phyloP scores from a whole-genome alignment of 92 coral and sea anemone species.

The Umimayanthus kanabou region DNA sequence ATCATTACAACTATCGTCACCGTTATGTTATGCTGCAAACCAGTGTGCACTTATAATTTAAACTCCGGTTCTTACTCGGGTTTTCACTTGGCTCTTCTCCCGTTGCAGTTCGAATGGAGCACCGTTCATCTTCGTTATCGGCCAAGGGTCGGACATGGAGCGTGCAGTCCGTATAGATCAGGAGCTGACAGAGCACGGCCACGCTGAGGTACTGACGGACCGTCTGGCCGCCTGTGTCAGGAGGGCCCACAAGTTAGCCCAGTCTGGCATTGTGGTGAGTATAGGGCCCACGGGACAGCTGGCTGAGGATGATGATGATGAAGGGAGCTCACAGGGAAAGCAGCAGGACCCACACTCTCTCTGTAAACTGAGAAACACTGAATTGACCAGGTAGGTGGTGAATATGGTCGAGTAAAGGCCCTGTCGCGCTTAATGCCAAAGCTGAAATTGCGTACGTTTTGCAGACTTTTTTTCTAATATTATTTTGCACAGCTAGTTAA shows the following conservation, averaged over 20 bases:
- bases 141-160: conserved; percentile 86
- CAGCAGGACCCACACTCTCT: conserved; percentile 68
- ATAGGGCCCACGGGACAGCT: conserved; percentile 65
- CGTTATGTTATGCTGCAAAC: too few relatives aligned
- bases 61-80: too few relatives aligned
- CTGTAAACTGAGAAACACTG: conserved; percentile 81
- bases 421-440: background rate
- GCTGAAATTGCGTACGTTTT: background rate
- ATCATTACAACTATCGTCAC: too few relatives aligned
- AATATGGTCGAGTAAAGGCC: background rate
- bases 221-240: conserved; percentile 61
- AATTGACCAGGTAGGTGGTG: conserved; percentile 70
- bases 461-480: too few relatives aligned
- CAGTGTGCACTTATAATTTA: too few relatives aligned
- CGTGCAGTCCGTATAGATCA: conserved; percentile 89
- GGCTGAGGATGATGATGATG: conserved; percentile 32
- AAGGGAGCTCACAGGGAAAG: background rate
- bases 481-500: too few relatives aligned
- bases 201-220: conserved; percentile 81
- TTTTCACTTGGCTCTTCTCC: too few relatives aligned
- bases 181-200: conserved; percentile 79
- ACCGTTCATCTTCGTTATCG: conserved; percentile 77
- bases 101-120: conserved; percentile 74
- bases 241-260: conserved; percentile 80
- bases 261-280: conserved; percentile 86